Base-by-base conservation (phyloP, 2,888 invertebrate species). In the Oligia strigilis region DNA sequence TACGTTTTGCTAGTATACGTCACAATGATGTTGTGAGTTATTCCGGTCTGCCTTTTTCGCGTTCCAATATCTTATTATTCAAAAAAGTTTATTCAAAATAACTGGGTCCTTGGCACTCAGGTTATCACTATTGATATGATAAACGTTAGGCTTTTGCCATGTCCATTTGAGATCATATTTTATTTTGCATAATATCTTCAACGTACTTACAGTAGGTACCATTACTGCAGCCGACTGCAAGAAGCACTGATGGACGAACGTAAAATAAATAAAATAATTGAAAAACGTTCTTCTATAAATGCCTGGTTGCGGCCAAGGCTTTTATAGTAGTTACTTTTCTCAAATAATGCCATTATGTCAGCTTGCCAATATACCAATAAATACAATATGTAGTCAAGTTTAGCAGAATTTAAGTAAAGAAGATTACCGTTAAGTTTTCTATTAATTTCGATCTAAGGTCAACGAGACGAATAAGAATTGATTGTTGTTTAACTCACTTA, bases 31-130 rank as follows among this genome's bases (percentile, higher is more conserved):
- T 23, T 19, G 62, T 29, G 29, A 29, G 29, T 29, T 29, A 29
- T 29, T 29, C 29, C 29, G 29, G 29, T 13, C 2, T 66, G 66
- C 73, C 4, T 65, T 49, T 65, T 60, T 67, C 3, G n/a, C 40
- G 14, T 52, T 36, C 23, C 14, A 46, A 40, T 71, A 17, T 36
- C 8, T 36, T 58, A 36, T 8, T 60, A 29, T 67, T 36, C 5
- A 29, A 11, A 55, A 43, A 60, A 43, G 29, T 23, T 19, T 36
- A 69, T 52, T 55, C 4, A 23, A 36, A 43, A n/a, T 66, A 62
- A 60, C 4, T 65, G 43, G 65, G 19, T 86, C 66, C 78, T 75
- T 73, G 77, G 60, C 72, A 77, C 23, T 70, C 36, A 70, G 75
- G 72, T 82, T 82, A 84, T 80, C 62, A 13, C 2, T 76, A 0